Evolutionary conservation across 2,113 vertebrate species (phyloP).

Genomic region (Myiozetetes cayanensis): DNA sequence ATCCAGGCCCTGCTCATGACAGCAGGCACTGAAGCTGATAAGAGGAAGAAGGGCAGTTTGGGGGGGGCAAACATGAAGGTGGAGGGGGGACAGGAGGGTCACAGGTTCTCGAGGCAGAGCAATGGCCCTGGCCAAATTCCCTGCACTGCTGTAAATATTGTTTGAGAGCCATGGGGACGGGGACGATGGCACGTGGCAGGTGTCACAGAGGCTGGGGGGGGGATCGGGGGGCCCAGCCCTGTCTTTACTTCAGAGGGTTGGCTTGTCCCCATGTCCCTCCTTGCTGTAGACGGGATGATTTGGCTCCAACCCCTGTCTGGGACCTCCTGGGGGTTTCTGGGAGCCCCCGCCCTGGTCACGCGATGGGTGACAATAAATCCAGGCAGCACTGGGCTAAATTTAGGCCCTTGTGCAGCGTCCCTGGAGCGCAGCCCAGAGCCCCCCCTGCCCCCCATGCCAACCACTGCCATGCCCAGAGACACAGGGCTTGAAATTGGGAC

Average conservation of each 20-base stretch:
- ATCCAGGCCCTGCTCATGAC: neutral
- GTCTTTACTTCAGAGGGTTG: rapidly evolving
- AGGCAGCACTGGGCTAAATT: neutral
- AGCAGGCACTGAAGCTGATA: neutral
- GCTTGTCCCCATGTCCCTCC: neutral
- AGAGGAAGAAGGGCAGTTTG: neutral
- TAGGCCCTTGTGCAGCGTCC: neutral
- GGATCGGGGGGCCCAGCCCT: neutral
- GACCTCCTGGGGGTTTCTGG: neutral
- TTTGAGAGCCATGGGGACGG: constrained; percentile 31
- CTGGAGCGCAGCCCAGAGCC: neutral
- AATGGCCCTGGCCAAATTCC: neutral
- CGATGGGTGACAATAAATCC: neutral
- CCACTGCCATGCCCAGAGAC: rapidly evolving
- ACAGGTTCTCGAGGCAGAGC: neutral
- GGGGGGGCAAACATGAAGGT: neutral
- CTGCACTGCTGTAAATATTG: constrained; percentile 17
- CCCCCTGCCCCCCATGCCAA: neutral
- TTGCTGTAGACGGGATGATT: neutral
- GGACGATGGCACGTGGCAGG: constrained; percentile 35
- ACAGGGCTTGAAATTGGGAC: neutral
- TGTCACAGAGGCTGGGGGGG: neutral
- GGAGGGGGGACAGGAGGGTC: neutral
- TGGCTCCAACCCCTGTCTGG: neutral
- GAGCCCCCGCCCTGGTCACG: neutral